Evolutionary conservation across 2,113 vertebrate genomes (phyloP).

Genomic region (Passer montanus): DNA sequence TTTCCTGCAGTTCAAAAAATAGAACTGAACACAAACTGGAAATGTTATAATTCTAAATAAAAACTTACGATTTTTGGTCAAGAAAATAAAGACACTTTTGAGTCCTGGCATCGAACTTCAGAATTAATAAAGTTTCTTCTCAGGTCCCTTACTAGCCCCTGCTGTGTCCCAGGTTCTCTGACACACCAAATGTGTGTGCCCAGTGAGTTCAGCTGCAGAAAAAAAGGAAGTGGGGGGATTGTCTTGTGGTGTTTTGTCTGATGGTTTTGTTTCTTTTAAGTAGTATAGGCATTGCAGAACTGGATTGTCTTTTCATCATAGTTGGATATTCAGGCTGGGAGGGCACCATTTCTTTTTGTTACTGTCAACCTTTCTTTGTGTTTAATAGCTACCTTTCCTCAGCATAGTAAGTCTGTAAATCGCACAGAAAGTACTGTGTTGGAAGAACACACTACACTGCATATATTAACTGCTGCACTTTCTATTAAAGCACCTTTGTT

Average conservation of each 20-base stretch:
- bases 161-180: neutral
- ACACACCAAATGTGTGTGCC: neutral
- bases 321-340: constrained; percentile 50
- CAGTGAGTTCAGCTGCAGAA: neutral
- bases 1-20: neutral
- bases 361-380: constrained; percentile 51
- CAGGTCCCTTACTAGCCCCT: neutral
- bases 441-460: neutral
- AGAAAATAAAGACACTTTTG: neutral
- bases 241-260: neutral
- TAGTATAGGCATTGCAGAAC: neutral
- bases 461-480: neutral
- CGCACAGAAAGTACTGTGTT: neutral
- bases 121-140: neutral
- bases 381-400: constrained; percentile 62
- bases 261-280: neutral
- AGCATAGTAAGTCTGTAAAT: constrained; percentile 53
- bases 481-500: neutral
- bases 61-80: neutral
- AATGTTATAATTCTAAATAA: neutral
- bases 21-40: neutral
- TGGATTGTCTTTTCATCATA: constrained; percentile 36
- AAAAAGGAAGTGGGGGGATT: neutral
- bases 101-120: neutral
- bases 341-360: constrained; percentile 49